Evolutionary conservation across 2,797 vertebrate genomes (phyloP).

Genomic region (Syncerus caffer): DNA sequence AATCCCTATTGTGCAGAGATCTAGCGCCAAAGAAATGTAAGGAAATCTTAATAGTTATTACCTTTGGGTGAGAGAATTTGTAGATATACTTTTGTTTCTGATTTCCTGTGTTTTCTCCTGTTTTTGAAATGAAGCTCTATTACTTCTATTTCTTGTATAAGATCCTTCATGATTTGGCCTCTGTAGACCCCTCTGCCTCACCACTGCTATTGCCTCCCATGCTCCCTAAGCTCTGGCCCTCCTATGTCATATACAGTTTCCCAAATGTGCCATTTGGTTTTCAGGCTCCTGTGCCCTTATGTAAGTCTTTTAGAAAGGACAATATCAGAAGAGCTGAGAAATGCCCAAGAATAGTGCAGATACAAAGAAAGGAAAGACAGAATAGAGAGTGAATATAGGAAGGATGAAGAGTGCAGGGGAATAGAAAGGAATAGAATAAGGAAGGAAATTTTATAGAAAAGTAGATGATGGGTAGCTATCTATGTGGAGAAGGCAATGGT

Average conservation of each 20-base stretch:
- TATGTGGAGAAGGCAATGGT: not conserved
- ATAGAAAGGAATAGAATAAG: not conserved
- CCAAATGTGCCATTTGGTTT: not conserved
- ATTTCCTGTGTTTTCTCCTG: not conserved
- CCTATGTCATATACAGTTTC: not conserved
- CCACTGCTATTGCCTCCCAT: not conserved
- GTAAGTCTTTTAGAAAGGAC: constrained; percentile 30
- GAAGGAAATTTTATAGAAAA: not conserved
- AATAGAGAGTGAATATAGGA: not conserved
- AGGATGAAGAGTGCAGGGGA: not conserved
- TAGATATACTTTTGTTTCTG: constrained; percentile 3
- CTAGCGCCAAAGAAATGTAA: not conserved
- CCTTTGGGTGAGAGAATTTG: not conserved
- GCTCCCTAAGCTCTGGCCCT: not conserved
- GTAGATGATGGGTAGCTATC: not conserved
- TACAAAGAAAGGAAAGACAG: not conserved
- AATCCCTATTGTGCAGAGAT: not conserved
- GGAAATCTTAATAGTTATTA: not conserved
- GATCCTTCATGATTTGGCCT: not conserved
- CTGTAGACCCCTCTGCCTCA: not conserved
- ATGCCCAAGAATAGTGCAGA: not conserved
- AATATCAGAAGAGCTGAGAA: not conserved
- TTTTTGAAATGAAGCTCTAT: not conserved
- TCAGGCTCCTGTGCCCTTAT: not conserved
- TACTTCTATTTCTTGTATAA: not conserved